These are phyloP conservation scores for Characodon lateralis DNA, from an alignment of 2,797 vertebrate genomes.

Conservation along the genomic window DNA sequence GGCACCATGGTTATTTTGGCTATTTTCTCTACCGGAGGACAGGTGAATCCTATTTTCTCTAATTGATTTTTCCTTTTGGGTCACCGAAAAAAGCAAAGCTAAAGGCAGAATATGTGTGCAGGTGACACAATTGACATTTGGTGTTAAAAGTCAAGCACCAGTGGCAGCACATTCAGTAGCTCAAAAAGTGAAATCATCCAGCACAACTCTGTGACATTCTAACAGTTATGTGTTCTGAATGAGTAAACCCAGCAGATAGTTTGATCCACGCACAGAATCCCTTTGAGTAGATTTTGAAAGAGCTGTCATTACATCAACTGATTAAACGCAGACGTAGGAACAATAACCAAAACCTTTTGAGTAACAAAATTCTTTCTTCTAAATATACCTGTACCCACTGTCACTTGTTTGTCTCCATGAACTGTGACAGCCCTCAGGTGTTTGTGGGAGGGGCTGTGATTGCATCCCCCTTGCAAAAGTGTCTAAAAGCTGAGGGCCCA, in stretches of 20 bases:
- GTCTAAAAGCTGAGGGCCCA: slow-evolving; percentile 69
- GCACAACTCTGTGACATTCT: slow-evolving; percentile 25
- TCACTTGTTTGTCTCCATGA: slow-evolving; percentile 45
- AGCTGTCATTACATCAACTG: slow-evolving; percentile 19
- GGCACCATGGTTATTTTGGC: slow-evolving; percentile 21
- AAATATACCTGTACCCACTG: slow-evolving; percentile 48
- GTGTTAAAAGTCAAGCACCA: slow-evolving; percentile 65
- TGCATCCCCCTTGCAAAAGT: slow-evolving; percentile 42
- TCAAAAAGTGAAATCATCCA: slow-evolving; percentile 20
- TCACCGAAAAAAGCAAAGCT: slow-evolving; percentile 44
- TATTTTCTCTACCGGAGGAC: slow-evolving; percentile 40
- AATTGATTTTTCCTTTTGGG: slow-evolving; percentile 62
- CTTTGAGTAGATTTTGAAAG: slow-evolving; percentile 12
- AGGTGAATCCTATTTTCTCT: slow-evolving; percentile 28
- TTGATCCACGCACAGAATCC: slow-evolving; percentile 6
- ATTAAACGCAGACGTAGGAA: slow-evolving; percentile 11
- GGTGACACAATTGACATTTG: slow-evolving; percentile 71
- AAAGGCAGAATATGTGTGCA: slow-evolving; percentile 28
- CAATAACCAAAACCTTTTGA: slow-evolving; percentile 1
- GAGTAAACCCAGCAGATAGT: slow-evolving; percentile 14
- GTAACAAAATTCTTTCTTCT: slow-evolving; percentile 12
- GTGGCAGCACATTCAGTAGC: slow-evolving; percentile 28
- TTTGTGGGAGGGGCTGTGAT: slow-evolving; percentile 25
- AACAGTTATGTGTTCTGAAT: slow-evolving; percentile 18
- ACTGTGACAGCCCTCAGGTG: slow-evolving; percentile 48